These are phyloP conservation scores for Chymomyza fuscimana DNA, from an alignment of 2,888 invertebrate species.

Conservation along the genomic window DNA sequence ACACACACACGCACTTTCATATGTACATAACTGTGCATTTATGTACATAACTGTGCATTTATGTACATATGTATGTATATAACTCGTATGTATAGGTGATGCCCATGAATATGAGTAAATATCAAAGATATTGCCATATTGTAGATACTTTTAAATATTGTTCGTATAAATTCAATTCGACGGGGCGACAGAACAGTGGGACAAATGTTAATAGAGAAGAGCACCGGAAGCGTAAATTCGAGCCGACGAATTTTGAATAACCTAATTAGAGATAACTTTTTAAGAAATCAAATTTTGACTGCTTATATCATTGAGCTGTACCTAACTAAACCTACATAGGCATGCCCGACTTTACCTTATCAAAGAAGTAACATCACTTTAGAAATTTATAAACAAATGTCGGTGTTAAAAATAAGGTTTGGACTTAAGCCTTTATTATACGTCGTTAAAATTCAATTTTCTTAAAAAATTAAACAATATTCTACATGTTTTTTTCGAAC, in stretches of 20 bases:
- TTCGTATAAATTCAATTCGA: constrained; percentile 6
- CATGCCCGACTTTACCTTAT: no score
- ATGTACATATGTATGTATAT: neutral
- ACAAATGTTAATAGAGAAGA: neutral
- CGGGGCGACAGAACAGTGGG: neutral
- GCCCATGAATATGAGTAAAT: neutral
- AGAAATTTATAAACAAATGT: no score
- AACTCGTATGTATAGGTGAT: neutral
- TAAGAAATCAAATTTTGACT: no score
- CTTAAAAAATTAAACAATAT: no score
- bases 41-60: constrained; percentile 36
- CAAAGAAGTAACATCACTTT: no score
- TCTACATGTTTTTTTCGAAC: no score
- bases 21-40: constrained; percentile 35
- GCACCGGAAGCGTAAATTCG: neutral
- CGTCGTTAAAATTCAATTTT: no score
- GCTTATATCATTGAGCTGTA: no score
- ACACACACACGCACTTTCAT: constrained; percentile 44
- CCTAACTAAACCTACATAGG: no score
- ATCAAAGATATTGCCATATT: neutral
- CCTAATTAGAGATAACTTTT: neutral
- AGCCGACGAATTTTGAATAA: neutral
- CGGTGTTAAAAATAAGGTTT: no score
- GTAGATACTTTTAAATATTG: neutral
- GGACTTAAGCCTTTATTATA: no score